phyloP scores from a whole-genome alignment of 2,888 invertebrate species.

The Dasypolia templi region DNA sequence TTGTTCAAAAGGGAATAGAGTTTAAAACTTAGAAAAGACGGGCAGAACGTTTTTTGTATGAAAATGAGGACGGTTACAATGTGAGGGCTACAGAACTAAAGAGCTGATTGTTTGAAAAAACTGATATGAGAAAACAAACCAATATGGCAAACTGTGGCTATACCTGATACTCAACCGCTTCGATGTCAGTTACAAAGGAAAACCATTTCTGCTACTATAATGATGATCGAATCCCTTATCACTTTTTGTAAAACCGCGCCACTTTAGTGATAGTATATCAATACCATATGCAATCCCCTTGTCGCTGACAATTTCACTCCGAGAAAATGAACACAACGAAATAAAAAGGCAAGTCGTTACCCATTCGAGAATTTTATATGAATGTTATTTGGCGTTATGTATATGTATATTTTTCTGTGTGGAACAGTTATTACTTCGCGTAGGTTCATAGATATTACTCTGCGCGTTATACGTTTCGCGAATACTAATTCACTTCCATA shows the following conservation, averaged over 20 bases:
- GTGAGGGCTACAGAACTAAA: neutral
- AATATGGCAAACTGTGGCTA: too few relatives aligned
- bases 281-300: constrained; percentile 15
- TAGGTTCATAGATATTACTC: constrained; percentile 53
- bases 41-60: constrained; percentile 72
- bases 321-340: constrained; percentile 41
- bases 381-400: constrained; percentile 49
- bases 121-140: too few relatives aligned
- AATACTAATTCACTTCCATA: constrained; percentile 57
- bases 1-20: constrained; percentile 81
- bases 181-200: too few relatives aligned
- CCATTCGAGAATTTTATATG: constrained; percentile 37
- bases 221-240: too few relatives aligned
- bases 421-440: constrained; percentile 55
- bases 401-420: constrained; percentile 51
- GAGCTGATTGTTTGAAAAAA: too few relatives aligned
- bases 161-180: too few relatives aligned
- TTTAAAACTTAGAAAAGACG: constrained; percentile 72
- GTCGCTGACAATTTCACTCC: constrained; percentile 39
- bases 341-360: constrained; percentile 47
- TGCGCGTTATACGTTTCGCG: constrained; percentile 38
- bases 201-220: too few relatives aligned
- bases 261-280: constrained; percentile 13
- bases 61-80: constrained; percentile 59
- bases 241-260: neutral